phyloP scores from a whole-genome alignment of 1,140 invertebrate species.

The Diorhabda sublineata region DNA sequence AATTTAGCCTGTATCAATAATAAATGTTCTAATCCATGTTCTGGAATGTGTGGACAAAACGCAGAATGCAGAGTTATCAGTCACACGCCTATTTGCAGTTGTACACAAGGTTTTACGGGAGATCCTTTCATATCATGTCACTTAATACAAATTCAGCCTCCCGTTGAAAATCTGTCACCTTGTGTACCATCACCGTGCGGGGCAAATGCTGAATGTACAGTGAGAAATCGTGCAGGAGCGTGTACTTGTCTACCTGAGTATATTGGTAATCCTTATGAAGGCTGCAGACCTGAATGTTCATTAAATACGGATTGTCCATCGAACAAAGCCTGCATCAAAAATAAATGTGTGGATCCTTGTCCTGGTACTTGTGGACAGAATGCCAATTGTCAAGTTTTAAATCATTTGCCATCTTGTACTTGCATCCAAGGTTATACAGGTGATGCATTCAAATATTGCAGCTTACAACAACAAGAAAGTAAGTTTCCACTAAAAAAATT shows the following conservation, averaged over 20 bases:
- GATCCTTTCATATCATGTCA: slow-evolving; percentile 66
- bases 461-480: slow-evolving; percentile 37
- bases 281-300: slow-evolving; percentile 62
- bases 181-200: slow-evolving; percentile 64
- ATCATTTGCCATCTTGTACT: slow-evolving; percentile 55
- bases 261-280: slow-evolving; percentile 68
- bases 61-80: slow-evolving; percentile 77
- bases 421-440: slow-evolving; percentile 57
- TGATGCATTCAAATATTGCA: slow-evolving; percentile 58
- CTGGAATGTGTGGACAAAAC: slow-evolving; percentile 73
- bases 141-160: slow-evolving; percentile 29
- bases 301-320: slow-evolving; percentile 61
- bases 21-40: slow-evolving; percentile 80
- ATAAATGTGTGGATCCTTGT: slow-evolving; percentile 63
- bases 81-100: slow-evolving; percentile 77
- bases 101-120: slow-evolving; percentile 69
- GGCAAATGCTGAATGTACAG: slow-evolving; percentile 60
- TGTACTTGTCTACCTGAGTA: slow-evolving; percentile 66
- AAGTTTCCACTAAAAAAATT: slow-evolving; percentile 13
- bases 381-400: slow-evolving; percentile 57
- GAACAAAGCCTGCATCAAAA: slow-evolving; percentile 56
- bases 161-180: slow-evolving; percentile 49
- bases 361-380: slow-evolving; percentile 62
- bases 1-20: slow-evolving; percentile 76
- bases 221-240: slow-evolving; percentile 56